Conservation (phyloP, 2,888 invertebrate species). For the Drosophila sordidula region DNA sequence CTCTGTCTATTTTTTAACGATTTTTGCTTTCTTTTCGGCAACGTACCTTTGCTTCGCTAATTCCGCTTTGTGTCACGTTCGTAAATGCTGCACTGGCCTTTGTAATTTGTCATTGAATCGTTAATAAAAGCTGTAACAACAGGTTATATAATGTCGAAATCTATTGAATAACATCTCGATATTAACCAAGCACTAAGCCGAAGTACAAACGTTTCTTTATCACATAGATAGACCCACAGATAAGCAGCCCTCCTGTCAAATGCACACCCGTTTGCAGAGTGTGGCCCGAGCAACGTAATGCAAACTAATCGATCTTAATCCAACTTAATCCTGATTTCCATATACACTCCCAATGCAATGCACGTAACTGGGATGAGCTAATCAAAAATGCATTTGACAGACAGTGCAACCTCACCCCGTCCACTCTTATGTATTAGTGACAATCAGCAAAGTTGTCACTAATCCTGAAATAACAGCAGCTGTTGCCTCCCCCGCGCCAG, state of each 20-base stretch:
- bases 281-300: background rate
- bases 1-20: too few relatives aligned
- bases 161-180: background rate
- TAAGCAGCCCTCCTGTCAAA: background rate
- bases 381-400: slow-evolving; percentile 18
- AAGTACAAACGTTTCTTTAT: background rate
- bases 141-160: background rate
- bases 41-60: background rate
- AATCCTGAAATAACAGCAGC: slow-evolving; percentile 48
- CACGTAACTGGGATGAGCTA: slow-evolving; percentile 15
- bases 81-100: slow-evolving; percentile 1
- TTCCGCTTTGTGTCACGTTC: background rate
- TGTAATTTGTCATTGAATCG: background rate
- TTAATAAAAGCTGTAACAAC: background rate
- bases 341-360: slow-evolving; percentile 2
- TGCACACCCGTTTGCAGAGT: background rate
- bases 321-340: slow-evolving; percentile 25
- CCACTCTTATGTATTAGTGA: slow-evolving; percentile 7
- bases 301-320: slow-evolving; percentile 5
- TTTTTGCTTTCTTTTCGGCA: background rate
- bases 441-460: slow-evolving; percentile 39
- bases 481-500: slow-evolving; percentile 10
- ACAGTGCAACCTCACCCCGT: background rate
- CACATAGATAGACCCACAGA: background rate
- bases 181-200: background rate